A percentile compares a stretch with the other conserved stretches of the same genome.
Conservation (phyloP, 2,888 invertebrate genomes). For the Latrodectus hesperus region DNA sequence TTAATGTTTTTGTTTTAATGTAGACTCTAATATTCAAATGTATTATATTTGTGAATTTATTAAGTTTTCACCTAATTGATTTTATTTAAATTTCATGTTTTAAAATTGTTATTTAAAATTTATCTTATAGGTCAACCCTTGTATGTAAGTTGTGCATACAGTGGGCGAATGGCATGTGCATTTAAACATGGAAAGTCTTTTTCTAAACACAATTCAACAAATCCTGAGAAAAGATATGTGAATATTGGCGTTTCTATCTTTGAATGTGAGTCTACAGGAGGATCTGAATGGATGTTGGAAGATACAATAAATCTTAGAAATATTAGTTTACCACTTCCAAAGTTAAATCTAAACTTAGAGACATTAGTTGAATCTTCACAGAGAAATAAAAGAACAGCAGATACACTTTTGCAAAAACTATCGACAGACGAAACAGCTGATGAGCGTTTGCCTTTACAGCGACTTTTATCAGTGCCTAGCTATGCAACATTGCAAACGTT, state of each 20-base stretch:
- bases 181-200: constrained; percentile 95
- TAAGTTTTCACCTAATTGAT: too few species aligned
- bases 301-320: constrained; percentile 96
- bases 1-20: too few species aligned
- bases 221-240: constrained; percentile 87
- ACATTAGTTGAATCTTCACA: constrained; percentile 70
- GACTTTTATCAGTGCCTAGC: constrained; percentile 89
- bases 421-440: constrained; percentile 66
- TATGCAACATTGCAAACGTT: constrained; percentile 91
- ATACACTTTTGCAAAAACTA: constrained; percentile 69
- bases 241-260: constrained; percentile 96
- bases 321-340: constrained; percentile 81
- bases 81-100: neutral
- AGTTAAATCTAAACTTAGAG: constrained; percentile 68
- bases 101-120: neutral
- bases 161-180: constrained; percentile 96
- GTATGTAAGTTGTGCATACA: constrained; percentile 97
- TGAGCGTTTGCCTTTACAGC: constrained; percentile 73
- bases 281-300: constrained; percentile 89
- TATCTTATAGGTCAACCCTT: constrained; percentile 83
- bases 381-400: constrained; percentile 70
- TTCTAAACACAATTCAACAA: constrained; percentile 84
- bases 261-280: constrained; percentile 99
- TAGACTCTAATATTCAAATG: too few species aligned
- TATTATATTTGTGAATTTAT: too few species aligned